Evolutionary conservation across 2,113 vertebrate genomes (phyloP), one percentile per base, ranked within the genome.

Genomic region (Xiphophorus maculatus): DNA sequence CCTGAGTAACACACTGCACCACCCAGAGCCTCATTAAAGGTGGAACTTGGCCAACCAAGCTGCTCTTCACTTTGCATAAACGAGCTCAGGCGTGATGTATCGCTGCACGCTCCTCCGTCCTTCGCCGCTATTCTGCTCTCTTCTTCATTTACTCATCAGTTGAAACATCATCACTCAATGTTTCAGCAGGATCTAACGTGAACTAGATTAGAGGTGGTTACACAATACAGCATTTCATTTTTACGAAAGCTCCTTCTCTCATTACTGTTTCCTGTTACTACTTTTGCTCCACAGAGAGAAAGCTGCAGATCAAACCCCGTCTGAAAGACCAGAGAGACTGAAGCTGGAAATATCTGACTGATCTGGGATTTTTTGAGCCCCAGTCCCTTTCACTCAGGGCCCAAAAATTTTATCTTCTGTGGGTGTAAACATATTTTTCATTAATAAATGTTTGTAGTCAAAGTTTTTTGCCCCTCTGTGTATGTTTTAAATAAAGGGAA

Each of bases 51-150:
- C 92, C 94, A 94, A 94, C 95, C 90, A 82, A 93, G 92, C 87
- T 93, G 89, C 92, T 92, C 92, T 93, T 81, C 90, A 83, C 92
- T 95, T 93, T 93, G 93, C 94, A 95, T 96, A 93, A 94, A 95
- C 95, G 94, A 95, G 87, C 89, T 89, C 66, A 1, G n/a, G 84
- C 51, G 86, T 66, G 5, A 93, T 95, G 92, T 81, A 93, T 96
- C 94, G 94, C 90, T 93, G 94, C 78, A 60, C 35, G 42, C 30
- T 32, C 69, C 27, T 66, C 37, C 81, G 83, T 83, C 61, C 83
- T 71, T 82, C 61, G 60, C 77, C 3, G 71, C 74, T 71, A 66
- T 85, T 70, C 77, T 60, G 63, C 65, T 76, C 85, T 80, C 67
- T 89, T 79, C 84, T 76, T 84, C 86, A 77, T 88, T 83, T 87